A percentile compares a stretch with the other conserved stretches of the same genome.
Conservation (phyloP, 2,888 invertebrate species). For the Villa cingulata region DNA sequence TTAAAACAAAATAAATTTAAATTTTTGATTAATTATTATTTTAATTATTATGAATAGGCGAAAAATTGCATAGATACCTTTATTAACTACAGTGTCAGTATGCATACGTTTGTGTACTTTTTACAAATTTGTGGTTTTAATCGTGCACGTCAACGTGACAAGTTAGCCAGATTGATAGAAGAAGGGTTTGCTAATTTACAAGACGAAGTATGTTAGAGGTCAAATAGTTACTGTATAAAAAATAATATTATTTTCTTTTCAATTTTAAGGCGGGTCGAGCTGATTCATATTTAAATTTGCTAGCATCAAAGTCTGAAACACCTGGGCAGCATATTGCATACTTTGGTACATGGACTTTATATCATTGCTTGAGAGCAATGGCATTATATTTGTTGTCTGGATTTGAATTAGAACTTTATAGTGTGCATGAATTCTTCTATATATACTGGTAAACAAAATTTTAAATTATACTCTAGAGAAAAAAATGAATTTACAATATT, state of each 20-base stretch:
- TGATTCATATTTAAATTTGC: slow-evolving; percentile 64
- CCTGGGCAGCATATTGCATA: slow-evolving; percentile 65
- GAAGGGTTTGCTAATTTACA: slow-evolving; percentile 77
- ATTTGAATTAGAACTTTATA: slow-evolving; percentile 89
- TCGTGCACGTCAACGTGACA: slow-evolving; percentile 87
- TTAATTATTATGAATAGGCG: slow-evolving; percentile 40
- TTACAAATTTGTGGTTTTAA: slow-evolving; percentile 89
- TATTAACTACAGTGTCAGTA: slow-evolving; percentile 57
- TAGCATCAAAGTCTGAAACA: slow-evolving; percentile 48
- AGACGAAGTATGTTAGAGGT: slow-evolving; percentile 83
- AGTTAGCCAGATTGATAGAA: slow-evolving; percentile 74
- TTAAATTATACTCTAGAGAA: not conserved
- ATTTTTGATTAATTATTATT: not conserved
- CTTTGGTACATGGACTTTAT: slow-evolving; percentile 89
- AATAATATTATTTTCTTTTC: too few species aligned
- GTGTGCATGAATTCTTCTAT: slow-evolving; percentile 90
- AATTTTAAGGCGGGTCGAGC: slow-evolving; percentile 74
- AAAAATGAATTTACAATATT: not conserved
- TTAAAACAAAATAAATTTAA: too few species aligned
- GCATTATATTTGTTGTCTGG: slow-evolving; percentile 87
- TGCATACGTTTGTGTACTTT: slow-evolving; percentile 72
- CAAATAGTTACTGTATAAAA: too few species aligned
- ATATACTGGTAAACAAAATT: slow-evolving; percentile 69
- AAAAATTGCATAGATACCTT: slow-evolving; percentile 83
- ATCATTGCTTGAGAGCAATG: slow-evolving; percentile 86